Evolutionary conservation across 2,113 vertebrate genomes (phyloP), one percentile per base, ranked within the genome.

Genomic region (Zonotrichia leucophrys): DNA sequence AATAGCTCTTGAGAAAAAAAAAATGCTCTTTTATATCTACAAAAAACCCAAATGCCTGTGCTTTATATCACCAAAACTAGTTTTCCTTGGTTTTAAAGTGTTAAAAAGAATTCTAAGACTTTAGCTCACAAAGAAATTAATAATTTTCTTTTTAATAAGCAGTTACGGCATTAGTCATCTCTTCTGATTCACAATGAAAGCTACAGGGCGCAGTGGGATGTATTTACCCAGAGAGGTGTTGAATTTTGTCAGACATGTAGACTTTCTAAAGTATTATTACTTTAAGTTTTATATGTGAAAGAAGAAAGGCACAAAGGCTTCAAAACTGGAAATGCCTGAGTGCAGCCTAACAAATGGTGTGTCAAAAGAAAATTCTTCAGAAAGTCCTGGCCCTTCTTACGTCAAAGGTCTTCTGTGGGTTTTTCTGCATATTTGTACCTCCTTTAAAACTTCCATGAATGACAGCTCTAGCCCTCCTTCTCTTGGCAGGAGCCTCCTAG

Each of bases 101-200:
- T 91, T 96, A 93, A 92, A 78, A 83, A 87, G 83, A 87, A 76
- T 80, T 83, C 50, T 58, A 95, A 90, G 69, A 37, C 80, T 92
- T 97, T 49, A 78, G 28, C 69, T 94, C 60, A 88, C 84, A 92
- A 78, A 96, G 87, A 92, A 93, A 87, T 91, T 67, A 97, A 93
- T 93, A 96, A 95, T 91, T 89, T 92, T 92, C 86, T 64, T 87
- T 94, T 70, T 88, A 92, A 68, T 93, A 92, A 95, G 89, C 83
- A 95, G 93, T 89, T 97, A 96, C 86, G 84, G 92, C 81, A 92
- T 96, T 96, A 97, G 87, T 98, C 97, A 97, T 96, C 94, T 90
- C 74, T 94, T 96, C 92, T 97, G 96, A 97, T 96, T 98, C 96
- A 96, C 92, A 94, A 35, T 95, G 94, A 96, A 96, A 95, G 87